A percentile compares a stretch with the other conserved stretches of the same genome.
These are phyloP conservation scores for Arizona elegans DNA, from an alignment of 2,113 vertebrate genomes.

Conservation along the genomic window DNA sequence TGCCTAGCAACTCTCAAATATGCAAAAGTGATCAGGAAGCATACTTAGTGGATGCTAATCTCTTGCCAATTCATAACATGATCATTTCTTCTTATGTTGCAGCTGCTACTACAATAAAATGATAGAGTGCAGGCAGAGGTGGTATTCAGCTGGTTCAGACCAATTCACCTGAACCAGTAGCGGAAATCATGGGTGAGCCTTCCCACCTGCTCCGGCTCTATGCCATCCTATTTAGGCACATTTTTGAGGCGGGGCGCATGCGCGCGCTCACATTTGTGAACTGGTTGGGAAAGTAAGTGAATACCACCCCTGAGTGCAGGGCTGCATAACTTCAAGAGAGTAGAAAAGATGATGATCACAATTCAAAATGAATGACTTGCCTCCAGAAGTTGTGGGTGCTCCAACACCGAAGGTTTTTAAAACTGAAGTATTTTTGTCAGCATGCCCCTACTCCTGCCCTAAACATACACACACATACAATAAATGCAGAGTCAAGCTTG, in stretches of 20 bases:
- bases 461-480: background rate
- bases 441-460: background rate
- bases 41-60: background rate
- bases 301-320: background rate
- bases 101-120: background rate
- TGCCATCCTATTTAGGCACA: too few species aligned
- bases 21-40: background rate
- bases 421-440: background rate
- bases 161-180: too few species aligned
- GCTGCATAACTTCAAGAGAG: background rate
- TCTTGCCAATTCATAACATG: background rate
- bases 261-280: too few species aligned
- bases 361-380: background rate
- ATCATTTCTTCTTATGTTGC: background rate
- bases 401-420: background rate
- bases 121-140: background rate
- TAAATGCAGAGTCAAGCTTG: background rate
- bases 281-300: too few species aligned
- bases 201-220: too few species aligned
- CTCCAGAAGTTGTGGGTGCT: background rate
- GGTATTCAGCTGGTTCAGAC: too few species aligned
- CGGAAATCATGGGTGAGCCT: too few species aligned
- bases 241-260: too few species aligned
- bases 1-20: background rate
- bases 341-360: background rate